Base-by-base conservation (phyloP, 2,888 invertebrate genomes). In the Mylabris sibirica region DNA sequence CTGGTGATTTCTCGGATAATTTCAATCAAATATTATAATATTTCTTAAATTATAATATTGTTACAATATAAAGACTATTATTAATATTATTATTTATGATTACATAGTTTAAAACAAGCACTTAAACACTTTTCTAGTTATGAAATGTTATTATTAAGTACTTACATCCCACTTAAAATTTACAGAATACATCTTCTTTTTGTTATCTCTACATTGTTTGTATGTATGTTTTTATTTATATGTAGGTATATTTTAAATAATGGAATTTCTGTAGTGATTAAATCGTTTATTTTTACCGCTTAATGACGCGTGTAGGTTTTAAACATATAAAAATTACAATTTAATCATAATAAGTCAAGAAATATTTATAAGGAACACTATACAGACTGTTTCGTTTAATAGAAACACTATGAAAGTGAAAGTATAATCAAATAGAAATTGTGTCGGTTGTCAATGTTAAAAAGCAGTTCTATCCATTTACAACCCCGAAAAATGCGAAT, bases 41-140 rank as follows among this genome's bases (percentile, higher is more conserved):
- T n/a, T n/a, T n/a, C n/a, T n/a, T n/a, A n/a, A n/a, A n/a, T n/a
- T n/a, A n/a, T 49, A 20, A 49, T 49, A 20, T 49, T 49, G 49
- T 49, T 49, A 49, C 20, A 49, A 20, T 20, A 49, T 49, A 49
- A 49, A 49, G 49, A 49, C 49, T 20, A 20, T 49, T 20, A 49
- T 49, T 49, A 49, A 20, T 49, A 49, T 49, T 49, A 49, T 49
- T 49, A 49, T 49, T 49, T 49, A 49, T 49, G 49, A 49, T 49
- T 49, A 49, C 11, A n/a, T n/a, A 20, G 49, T 49, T 11, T 49
- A 49, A 49, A 49, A 49, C 49, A 49, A 49, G 49, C 20, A 49
- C 49, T 49, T 49, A 49, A 49, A 49, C 49, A 49, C 49, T 49
- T 49, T 49, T 49, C 20, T 49, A 20, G 20, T 49, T 49, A 20